phyloP scores from a whole-genome alignment of 2,797 vertebrate species.

The Falco columbarius region DNA sequence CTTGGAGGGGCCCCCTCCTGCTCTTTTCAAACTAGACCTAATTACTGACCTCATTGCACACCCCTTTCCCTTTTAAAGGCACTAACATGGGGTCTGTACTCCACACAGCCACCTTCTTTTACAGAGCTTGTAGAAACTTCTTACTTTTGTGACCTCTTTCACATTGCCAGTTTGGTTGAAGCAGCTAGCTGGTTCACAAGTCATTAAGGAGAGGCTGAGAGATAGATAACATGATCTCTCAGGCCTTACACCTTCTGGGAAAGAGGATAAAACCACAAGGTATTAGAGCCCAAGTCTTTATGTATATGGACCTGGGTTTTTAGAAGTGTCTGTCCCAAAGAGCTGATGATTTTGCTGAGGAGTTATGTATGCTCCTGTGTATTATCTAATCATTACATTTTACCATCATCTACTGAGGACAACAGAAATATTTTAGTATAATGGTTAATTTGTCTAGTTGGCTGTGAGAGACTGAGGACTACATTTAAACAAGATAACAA shows the following conservation, averaged over 20 bases:
- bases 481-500: not conserved
- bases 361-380: not conserved
- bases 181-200: not conserved
- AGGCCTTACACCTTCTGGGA: not conserved
- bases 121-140: not conserved
- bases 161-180: not conserved
- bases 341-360: not conserved
- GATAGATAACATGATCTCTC: not conserved
- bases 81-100: not conserved
- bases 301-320: not conserved
- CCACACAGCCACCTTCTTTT: not conserved
- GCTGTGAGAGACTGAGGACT: not conserved
- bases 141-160: not conserved
- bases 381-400: not conserved
- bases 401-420: not conserved
- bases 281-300: not conserved
- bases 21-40: not conserved
- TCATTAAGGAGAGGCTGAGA: not conserved
- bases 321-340: not conserved
- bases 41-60: not conserved
- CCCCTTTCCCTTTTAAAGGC: not conserved
- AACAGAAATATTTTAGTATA: not conserved
- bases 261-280: constrained; percentile 4
- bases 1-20: not conserved
- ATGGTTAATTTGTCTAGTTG: not conserved